Evolutionary conservation across 2,888 invertebrate genomes (phyloP).

Genomic region (Lysandra bellargus): DNA sequence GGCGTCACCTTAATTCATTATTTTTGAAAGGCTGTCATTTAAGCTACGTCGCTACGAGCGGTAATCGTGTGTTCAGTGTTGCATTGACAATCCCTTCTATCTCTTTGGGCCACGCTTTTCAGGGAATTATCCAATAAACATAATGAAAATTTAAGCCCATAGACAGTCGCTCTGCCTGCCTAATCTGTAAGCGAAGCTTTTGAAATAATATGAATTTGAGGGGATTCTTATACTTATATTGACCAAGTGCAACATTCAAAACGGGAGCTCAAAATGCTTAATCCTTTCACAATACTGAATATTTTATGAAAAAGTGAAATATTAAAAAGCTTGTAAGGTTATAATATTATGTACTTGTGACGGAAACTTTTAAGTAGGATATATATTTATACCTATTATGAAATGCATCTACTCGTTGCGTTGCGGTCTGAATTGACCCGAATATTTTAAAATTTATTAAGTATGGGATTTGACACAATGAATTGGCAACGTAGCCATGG

Average conservation of each 20-base stretch:
- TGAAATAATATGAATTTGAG: constrained; percentile 60
- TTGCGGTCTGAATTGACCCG: too few relatives aligned
- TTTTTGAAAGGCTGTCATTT: constrained; percentile 7
- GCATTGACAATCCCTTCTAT: constrained; percentile 76
- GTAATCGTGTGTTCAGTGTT: constrained; percentile 63
- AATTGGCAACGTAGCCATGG: too few relatives aligned
- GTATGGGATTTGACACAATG: too few relatives aligned
- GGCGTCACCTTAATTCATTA: background rate
- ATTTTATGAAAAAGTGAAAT: background rate
- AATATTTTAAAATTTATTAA: too few relatives aligned
- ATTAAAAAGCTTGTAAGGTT: background rate
- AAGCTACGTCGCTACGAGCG: background rate
- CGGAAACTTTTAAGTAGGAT: too few relatives aligned
- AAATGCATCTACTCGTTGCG: too few relatives aligned
- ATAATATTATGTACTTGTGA: too few relatives aligned
- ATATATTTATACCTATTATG: too few relatives aligned
- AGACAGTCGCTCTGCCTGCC: constrained; percentile 51
- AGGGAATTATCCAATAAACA: constrained; percentile 79
- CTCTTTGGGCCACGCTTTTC: constrained; percentile 66
- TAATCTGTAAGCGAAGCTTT: constrained; percentile 44
- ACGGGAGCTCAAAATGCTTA: background rate
- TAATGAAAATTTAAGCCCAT: constrained; percentile 80
- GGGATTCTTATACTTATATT: constrained; percentile 25
- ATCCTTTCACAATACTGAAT: background rate
- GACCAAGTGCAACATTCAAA: background rate